Evolutionary conservation across 2,113 vertebrate genomes (phyloP).

Genomic region (Oophaga pumilio): DNA sequence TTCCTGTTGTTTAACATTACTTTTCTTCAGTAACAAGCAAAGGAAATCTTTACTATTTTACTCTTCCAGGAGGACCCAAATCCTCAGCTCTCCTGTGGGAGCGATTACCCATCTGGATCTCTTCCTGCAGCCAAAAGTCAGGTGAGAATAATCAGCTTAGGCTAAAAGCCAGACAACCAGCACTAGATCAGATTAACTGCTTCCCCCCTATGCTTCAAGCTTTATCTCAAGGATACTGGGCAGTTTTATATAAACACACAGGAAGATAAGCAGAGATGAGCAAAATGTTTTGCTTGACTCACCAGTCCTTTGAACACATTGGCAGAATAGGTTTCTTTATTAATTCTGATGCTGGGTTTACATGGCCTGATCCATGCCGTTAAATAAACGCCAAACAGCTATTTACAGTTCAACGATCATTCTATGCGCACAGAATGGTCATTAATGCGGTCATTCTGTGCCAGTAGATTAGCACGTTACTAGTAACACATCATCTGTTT

Average conservation of each 20-base stretch:
- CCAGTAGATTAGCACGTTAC: no score
- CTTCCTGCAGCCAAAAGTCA: conserved; percentile 12
- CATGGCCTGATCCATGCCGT: no score
- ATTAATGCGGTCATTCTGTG: no score
- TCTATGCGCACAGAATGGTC: no score
- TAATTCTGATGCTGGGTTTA: no score
- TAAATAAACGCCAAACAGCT: no score
- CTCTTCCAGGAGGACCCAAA: neutral
- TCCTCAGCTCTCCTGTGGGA: neutral
- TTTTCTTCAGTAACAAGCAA: neutral
- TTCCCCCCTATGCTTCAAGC: neutral
- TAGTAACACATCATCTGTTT: no score
- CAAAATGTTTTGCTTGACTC: neutral
- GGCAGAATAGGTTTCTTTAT: neutral
- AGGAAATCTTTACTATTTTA: neutral
- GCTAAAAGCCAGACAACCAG: neutral
- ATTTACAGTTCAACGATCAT: no score
- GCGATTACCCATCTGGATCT: conserved; percentile 6
- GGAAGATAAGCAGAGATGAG: neutral
- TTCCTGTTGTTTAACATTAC: neutral
- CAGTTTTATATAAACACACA: neutral
- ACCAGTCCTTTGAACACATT: neutral
- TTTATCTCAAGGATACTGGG: no score
- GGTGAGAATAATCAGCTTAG: conserved; percentile 19
- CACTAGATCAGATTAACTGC: neutral